Evolutionary conservation across 2,888 invertebrate genomes (phyloP).

Genomic region (Epirrhoe alternata): DNA sequence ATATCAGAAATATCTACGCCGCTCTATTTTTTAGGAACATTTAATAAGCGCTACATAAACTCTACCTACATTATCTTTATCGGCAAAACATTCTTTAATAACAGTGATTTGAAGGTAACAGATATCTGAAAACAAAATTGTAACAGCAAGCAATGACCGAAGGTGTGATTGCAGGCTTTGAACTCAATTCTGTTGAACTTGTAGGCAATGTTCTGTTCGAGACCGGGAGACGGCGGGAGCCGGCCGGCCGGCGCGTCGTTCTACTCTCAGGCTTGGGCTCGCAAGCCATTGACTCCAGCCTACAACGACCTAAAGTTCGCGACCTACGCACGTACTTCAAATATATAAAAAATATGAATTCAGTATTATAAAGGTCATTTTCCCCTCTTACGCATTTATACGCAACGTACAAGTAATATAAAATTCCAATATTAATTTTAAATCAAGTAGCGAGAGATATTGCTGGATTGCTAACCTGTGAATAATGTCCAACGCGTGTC

Average conservation of each 20-base stretch:
- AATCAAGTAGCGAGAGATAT: slow-evolving; percentile 15
- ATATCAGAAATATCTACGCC: slow-evolving; percentile 14
- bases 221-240: slow-evolving; percentile 45
- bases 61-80: neutral
- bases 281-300: slow-evolving; percentile 26
- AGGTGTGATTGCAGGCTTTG: slow-evolving; percentile 45
- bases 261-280: neutral
- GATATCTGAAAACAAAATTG: slow-evolving; percentile 23
- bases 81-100: neutral
- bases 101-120: slow-evolving; percentile 18
- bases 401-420: neutral
- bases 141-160: slow-evolving; percentile 39
- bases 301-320: slow-evolving; percentile 17
- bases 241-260: slow-evolving; percentile 33
- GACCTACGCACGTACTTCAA: slow-evolving; percentile 22
- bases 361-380: slow-evolving; percentile 8
- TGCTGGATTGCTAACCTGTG: slow-evolving; percentile 16
- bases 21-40: neutral
- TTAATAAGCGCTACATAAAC: too few relatives aligned
- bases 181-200: slow-evolving; percentile 48
- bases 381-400: slow-evolving; percentile 8
- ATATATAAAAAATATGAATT: slow-evolving; percentile 6
- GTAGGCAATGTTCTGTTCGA: slow-evolving; percentile 49
- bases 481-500: slow-evolving; percentile 27
- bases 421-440: neutral